Conservation (phyloP, 2,797 vertebrate genomes). For the Catamblyrhynchus diadema region DNA sequence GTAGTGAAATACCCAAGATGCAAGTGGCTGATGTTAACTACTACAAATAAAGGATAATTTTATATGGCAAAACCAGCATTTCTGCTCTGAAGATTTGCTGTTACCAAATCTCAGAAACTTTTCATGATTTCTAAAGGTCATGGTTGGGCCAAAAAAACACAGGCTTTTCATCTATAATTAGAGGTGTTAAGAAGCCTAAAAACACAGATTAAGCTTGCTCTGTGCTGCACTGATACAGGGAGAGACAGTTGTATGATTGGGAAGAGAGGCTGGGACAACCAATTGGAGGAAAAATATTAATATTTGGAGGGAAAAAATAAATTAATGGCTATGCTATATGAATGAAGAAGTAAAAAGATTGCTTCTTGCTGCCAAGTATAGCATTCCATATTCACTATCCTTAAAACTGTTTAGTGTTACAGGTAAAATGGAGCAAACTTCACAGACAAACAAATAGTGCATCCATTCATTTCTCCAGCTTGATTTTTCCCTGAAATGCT, state of each 20-base stretch:
- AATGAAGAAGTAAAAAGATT: background rate
- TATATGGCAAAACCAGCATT: background rate
- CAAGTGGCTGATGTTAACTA: background rate
- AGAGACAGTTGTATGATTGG: background rate
- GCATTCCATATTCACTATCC: rapidly evolving
- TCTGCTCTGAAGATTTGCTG: background rate
- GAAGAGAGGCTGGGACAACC: background rate
- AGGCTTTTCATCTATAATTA: background rate
- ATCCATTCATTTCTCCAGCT: background rate
- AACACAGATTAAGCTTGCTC: background rate
- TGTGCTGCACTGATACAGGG: background rate
- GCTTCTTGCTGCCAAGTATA: background rate
- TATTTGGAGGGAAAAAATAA: background rate
- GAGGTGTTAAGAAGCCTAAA: background rate
- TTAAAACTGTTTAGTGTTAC: background rate
- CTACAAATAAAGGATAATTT: background rate
- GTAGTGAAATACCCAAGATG: background rate
- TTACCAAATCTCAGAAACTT: background rate
- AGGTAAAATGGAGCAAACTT: background rate
- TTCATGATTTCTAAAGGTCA: background rate
- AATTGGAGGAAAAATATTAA: background rate
- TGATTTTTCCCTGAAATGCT: background rate
- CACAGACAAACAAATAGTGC: rapidly evolving
- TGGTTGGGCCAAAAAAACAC: background rate
- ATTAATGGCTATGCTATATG: background rate